Evolutionary conservation across 2,797 vertebrate genomes (phyloP).

Genomic region (Sardinella longiceps): DNA sequence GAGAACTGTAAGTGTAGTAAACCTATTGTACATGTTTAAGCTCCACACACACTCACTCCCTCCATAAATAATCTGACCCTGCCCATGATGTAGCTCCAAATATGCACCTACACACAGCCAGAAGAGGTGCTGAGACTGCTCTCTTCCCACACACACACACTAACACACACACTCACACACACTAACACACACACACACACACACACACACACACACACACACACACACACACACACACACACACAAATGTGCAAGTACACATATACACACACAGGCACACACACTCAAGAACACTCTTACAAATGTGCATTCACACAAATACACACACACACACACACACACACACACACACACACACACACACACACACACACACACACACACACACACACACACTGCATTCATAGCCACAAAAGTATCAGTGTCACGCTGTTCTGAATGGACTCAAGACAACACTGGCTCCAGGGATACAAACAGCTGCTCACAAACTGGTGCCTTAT

Average conservation of each 20-base stretch:
- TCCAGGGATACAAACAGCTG: not conserved
- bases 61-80: not conserved
- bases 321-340: not conserved
- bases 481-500: not conserved
- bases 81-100: too few relatives aligned
- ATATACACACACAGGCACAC: not conserved
- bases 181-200: not conserved
- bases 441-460: not conserved
- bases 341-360: constrained; percentile 15
- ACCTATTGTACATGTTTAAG: too few relatives aligned
- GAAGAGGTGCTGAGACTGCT: not conserved
- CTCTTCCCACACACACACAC: not conserved
- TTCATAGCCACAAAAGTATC: not conserved
- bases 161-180: not conserved
- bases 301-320: not conserved
- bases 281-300: not conserved
- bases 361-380: not conserved
- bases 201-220: not conserved
- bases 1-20: not conserved
- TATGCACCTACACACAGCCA: not conserved
- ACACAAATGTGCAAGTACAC: not conserved
- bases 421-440: too few relatives aligned
- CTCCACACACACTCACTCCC: not conserved
- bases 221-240: not conserved
- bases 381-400: not conserved